Evolutionary conservation across 1,140 invertebrate genomes (phyloP).

Genomic region (Gryon sp.): DNA sequence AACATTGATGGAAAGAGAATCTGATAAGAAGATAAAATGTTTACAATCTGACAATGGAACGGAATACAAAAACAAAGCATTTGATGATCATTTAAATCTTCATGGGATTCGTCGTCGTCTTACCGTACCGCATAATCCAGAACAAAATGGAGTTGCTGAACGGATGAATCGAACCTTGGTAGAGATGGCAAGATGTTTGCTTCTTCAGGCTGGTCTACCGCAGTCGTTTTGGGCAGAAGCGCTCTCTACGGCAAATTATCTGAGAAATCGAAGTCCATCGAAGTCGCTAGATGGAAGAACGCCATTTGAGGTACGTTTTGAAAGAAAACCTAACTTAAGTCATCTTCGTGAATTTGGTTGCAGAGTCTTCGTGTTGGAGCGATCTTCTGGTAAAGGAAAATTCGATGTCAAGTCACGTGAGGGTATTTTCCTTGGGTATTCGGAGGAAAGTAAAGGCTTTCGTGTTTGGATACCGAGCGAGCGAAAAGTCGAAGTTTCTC

Average conservation of each 20-base stretch:
- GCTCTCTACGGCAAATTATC: constrained; percentile 51
- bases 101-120: no score
- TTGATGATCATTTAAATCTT: no score
- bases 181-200: constrained; percentile 13
- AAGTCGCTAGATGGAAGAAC: constrained; percentile 59
- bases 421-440: constrained; percentile 12
- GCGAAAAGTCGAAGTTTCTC: constrained; percentile 4
- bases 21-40: not conserved
- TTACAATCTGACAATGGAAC: not conserved
- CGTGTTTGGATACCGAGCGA: constrained; percentile 13
- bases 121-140: not conserved
- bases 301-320: no score
- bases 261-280: constrained; percentile 54
- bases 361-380: constrained; percentile 4
- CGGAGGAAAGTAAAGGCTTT: constrained; percentile 3
- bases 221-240: constrained; percentile 52
- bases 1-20: not conserved
- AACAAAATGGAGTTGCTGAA: constrained; percentile 30
- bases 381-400: constrained; percentile 15
- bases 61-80: not conserved
- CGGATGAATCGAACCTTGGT: constrained; percentile 29
- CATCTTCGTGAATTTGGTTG: constrained; percentile 58
- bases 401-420: not conserved
- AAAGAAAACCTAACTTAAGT: constrained; percentile 62
- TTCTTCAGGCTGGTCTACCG: constrained; percentile 37